Conservation (phyloP, 2,888 invertebrate species). For the Leptura quadrifasciata region DNA sequence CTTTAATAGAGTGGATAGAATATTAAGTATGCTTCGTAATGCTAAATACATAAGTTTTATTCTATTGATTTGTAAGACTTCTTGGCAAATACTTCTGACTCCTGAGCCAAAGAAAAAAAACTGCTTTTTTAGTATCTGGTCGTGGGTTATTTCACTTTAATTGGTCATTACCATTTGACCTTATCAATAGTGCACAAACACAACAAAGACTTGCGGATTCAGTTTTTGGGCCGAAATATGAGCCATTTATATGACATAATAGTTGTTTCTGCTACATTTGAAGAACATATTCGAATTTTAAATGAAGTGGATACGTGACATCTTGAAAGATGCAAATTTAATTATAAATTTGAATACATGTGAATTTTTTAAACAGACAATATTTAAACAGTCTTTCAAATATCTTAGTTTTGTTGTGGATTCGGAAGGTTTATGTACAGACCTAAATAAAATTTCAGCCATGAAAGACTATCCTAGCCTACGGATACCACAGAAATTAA, state of each 20-base stretch:
- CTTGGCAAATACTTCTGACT: constrained; percentile 58
- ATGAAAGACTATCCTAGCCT: constrained; percentile 47
- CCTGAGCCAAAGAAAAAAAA: constrained; percentile 50
- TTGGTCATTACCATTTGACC: constrained; percentile 59
- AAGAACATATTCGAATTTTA: constrained; percentile 52
- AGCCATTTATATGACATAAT: constrained; percentile 60
- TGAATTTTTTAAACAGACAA: constrained; percentile 58
- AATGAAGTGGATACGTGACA: constrained; percentile 18
- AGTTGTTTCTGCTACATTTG: constrained; percentile 44
- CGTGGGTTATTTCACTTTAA: constrained; percentile 43
- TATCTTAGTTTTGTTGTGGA: constrained; percentile 54
- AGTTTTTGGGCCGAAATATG: constrained; percentile 53
- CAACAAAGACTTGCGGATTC: constrained; percentile 56
- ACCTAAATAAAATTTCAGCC: neutral
- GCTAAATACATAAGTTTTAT: constrained; percentile 43
- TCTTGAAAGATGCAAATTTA: constrained; percentile 38
- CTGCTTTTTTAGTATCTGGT: constrained; percentile 61
- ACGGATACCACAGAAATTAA: constrained; percentile 48
- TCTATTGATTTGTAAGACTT: constrained; percentile 50
- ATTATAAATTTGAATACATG: constrained; percentile 51
- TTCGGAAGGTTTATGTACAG: neutral
- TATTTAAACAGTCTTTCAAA: constrained; percentile 50
- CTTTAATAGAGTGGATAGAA: constrained; percentile 44
- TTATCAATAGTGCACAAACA: constrained; percentile 54
- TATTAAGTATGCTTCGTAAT: constrained; percentile 45